Base-by-base conservation (phyloP, 2,113 vertebrate genomes). In the Gorsachius goisagi region DNA sequence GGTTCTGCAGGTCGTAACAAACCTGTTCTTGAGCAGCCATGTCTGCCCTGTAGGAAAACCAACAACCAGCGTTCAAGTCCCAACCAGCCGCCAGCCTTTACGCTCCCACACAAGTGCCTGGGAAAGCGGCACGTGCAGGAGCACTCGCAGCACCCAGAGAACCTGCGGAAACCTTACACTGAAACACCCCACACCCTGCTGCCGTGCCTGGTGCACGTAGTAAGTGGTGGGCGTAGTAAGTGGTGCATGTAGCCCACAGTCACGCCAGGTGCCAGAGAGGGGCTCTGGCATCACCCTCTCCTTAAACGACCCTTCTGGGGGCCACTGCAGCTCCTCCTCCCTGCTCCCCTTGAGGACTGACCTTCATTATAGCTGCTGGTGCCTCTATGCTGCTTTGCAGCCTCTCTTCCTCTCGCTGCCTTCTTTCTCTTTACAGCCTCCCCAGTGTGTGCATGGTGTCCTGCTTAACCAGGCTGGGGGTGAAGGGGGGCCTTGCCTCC, bases 1-100 rank as follows among this genome's bases (percentile, higher is more conserved):
- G 50, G 68, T 84, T 84, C 76, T 95, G 69, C 96, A 95, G 90
- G 92, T 95, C 6, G 1, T 30, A 74, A 66, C 94, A 90, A 62
- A 84, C 15, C 81, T 6, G 24, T 41, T 44, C 32, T 56, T 0
- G 2, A 87, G 89, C 80, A 75, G 74, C 66, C 77, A 8, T 2
- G 53, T 78, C 45, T 92, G 83, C 95, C 87, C 85, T 10, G 28
- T 14, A 80, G 93, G 86, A 84, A 84, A 90, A 80, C 19, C 83
- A 35, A 32, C 7, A 37, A 12, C 17, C 66, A 26, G 62, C 8
- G 1, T 52, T 93, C 85, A 55, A 71, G 89, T 90, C 92, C 82
- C 22, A n/a, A 50, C 85, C 56, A 19, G 93, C 68, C 3, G 0
- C 14, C 18, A 5, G 63, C 56, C 49, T 32, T 30, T 16, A 1